A percentile compares a stretch with the other conserved stretches of the same genome.
Conservation (phyloP, 1,140 invertebrate genomes). For the Stegodyphus mimosarum region DNA sequence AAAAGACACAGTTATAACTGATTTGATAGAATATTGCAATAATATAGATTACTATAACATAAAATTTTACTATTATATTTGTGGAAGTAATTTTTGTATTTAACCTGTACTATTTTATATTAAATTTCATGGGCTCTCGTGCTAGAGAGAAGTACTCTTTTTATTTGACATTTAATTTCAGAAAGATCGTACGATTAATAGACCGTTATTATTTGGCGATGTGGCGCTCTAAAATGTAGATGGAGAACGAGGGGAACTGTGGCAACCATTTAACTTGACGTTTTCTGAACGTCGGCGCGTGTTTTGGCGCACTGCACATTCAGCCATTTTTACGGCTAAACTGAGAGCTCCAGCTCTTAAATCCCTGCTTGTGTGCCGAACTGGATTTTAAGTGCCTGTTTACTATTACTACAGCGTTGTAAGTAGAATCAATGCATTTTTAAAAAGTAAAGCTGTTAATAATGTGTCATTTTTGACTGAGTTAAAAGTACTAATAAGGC, state of each 20-base stretch:
- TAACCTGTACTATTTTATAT: background rate
- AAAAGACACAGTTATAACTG: too few species aligned
- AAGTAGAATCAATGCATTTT: background rate
- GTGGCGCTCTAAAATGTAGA: background rate
- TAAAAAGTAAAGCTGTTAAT: too few species aligned
- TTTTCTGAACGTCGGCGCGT: conserved; percentile 12
- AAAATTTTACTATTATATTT: too few species aligned
- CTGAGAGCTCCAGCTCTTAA: background rate
- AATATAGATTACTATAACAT: too few species aligned
- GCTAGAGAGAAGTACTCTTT: background rate
- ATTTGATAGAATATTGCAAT: too few species aligned
- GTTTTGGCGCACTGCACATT: conserved; percentile 21
- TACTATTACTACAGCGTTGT: background rate
- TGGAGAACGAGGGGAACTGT: background rate
- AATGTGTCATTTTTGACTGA: too few species aligned
- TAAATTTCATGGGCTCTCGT: background rate
- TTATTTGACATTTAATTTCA: background rate
- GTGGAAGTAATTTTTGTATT: too few species aligned
- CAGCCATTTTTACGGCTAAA: conserved; percentile 42
- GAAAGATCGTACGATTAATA: background rate
- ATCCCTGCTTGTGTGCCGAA: too few species aligned
- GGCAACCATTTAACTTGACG: background rate
- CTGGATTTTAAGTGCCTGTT: background rate
- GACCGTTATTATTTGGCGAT: background rate
- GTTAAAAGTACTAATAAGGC: too few species aligned